phyloP scores from a whole-genome alignment of 2,797 vertebrate genomes.

The Sandelia bainsii region DNA sequence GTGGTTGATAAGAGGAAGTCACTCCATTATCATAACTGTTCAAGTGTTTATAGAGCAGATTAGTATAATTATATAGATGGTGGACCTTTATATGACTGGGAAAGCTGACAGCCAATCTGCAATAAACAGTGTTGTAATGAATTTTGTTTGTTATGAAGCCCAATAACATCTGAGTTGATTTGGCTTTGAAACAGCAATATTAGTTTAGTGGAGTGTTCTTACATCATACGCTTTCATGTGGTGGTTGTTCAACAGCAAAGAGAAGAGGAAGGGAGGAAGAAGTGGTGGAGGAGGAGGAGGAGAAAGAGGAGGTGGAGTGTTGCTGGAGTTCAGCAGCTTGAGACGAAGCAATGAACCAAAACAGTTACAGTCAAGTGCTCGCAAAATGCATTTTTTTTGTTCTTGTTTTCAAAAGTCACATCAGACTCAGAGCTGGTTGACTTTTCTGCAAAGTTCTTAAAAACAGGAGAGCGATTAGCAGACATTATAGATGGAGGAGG shows the following conservation, averaged over 20 bases:
- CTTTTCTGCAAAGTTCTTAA: slow-evolving; percentile 34
- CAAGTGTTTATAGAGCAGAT: slow-evolving; percentile 74
- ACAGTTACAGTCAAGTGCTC: slow-evolving; percentile 56
- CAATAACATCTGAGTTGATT: slow-evolving; percentile 60
- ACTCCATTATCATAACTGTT: slow-evolving; percentile 51
- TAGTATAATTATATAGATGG: slow-evolving; percentile 55
- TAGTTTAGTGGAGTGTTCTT: slow-evolving; percentile 73
- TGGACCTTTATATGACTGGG: slow-evolving; percentile 28
- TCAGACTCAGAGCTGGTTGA: slow-evolving; percentile 9
- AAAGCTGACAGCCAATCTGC: slow-evolving; percentile 49
- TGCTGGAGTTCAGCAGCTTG: slow-evolving; percentile 52
- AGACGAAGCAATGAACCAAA: slow-evolving; percentile 64
- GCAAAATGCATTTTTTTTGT: slow-evolving; percentile 31
- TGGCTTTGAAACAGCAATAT: slow-evolving; percentile 76
- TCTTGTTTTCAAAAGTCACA: slow-evolving; percentile 47
- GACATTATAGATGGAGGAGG: slow-evolving; percentile 27
- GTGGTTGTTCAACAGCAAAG: slow-evolving; percentile 69
- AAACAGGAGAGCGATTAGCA: slow-evolving; percentile 41
- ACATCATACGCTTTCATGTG: slow-evolving; percentile 82
- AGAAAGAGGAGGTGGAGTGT: slow-evolving; percentile 1
- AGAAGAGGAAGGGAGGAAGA: slow-evolving; percentile 39
- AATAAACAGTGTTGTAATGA: slow-evolving; percentile 65
- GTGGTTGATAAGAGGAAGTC: slow-evolving; percentile 64
- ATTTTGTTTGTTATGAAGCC: slow-evolving; percentile 66
- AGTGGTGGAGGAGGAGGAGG: slow-evolving; percentile 14